Conservation (phyloP, 2,888 invertebrate genomes). For the Melikaiella ostensackeni region DNA sequence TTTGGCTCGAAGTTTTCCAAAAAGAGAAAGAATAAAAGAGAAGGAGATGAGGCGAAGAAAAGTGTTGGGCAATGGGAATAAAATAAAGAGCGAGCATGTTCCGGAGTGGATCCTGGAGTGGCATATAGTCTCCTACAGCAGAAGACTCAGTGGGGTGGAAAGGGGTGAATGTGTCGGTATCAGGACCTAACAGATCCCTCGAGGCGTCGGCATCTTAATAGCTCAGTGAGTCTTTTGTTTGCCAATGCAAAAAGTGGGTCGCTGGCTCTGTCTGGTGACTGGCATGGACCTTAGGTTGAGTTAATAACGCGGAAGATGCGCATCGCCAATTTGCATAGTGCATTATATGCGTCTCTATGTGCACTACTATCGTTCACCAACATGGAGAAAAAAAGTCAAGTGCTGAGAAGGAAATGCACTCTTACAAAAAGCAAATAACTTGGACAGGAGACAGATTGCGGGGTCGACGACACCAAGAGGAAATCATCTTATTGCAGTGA, state of each 20-base stretch:
- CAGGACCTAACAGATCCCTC: slow-evolving; percentile 43
- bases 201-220: slow-evolving; percentile 55
- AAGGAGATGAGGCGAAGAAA: slow-evolving; percentile 1
- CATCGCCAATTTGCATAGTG: slow-evolving; percentile 56
- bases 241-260: slow-evolving; percentile 54
- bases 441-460: slow-evolving; percentile 11
- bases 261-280: slow-evolving; percentile 44
- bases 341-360: slow-evolving; percentile 49
- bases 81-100: slow-evolving; percentile 27
- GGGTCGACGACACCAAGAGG: slow-evolving; percentile 5
- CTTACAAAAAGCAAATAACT: slow-evolving; percentile 22
- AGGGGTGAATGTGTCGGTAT: slow-evolving; percentile 39
- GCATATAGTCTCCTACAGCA: background rate
- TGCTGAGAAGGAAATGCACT: slow-evolving; percentile 10
- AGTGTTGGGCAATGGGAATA: slow-evolving; percentile 4
- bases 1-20: too few species aligned
- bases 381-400: slow-evolving; percentile 18
- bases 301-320: slow-evolving; percentile 58
- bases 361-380: background rate
- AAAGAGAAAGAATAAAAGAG: slow-evolving; percentile 28
- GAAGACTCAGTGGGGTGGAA: background rate
- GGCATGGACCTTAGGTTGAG: slow-evolving; percentile 54
- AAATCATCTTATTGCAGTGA: slow-evolving; percentile 19
- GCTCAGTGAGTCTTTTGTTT: slow-evolving; percentile 47
- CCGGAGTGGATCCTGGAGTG: background rate